These are phyloP conservation scores for Sparus aurata DNA, from an alignment of 2,797 vertebrate species.

Conservation along the genomic window DNA sequence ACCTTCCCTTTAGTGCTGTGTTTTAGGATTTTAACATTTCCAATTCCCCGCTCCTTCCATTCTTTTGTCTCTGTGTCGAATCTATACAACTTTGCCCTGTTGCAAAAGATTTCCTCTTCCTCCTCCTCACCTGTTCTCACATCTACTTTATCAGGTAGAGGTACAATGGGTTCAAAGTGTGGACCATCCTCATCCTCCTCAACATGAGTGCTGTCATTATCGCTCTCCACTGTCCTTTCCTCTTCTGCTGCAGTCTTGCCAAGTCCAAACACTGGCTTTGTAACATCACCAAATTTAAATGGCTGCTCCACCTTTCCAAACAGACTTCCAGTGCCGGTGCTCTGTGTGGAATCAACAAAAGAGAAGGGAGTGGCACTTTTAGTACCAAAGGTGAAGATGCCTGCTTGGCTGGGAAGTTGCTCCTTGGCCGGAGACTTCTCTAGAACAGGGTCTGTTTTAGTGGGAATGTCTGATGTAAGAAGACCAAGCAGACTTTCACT, in stretches of 20 bases:
- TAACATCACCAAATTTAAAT: conserved; percentile 85
- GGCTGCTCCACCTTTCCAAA: conserved; percentile 87
- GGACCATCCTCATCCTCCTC: conserved; percentile 98
- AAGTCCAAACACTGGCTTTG: conserved; percentile 81
- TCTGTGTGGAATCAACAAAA: conserved; percentile 83
- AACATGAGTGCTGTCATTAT: conserved; percentile 90
- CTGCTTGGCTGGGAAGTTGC: conserved; percentile 78
- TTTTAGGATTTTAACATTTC: conserved; percentile 95
- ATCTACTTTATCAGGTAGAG: conserved; percentile 97
- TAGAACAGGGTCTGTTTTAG: conserved; percentile 84
- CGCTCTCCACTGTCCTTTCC: conserved; percentile 87
- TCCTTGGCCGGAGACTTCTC: conserved; percentile 82
- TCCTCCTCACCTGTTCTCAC: conserved; percentile 99
- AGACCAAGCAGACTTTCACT: conserved; percentile 94
- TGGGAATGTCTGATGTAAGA: conserved; percentile 91
- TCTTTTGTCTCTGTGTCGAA: conserved; percentile 96
- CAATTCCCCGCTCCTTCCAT: conserved; percentile 98
- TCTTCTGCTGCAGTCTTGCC: conserved; percentile 75
- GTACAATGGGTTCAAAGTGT: conserved; percentile 98
- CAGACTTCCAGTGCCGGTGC: conserved; percentile 70
- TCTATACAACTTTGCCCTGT: conserved; percentile 94
- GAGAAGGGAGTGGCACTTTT: conserved; percentile 85
- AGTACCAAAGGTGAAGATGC: conserved; percentile 89
- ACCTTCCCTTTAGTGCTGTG: conserved; percentile 95
- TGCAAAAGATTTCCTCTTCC: conserved; percentile 97